Base-by-base conservation (phyloP, 2,797 vertebrate species). In the Enteromius treurensis region DNA sequence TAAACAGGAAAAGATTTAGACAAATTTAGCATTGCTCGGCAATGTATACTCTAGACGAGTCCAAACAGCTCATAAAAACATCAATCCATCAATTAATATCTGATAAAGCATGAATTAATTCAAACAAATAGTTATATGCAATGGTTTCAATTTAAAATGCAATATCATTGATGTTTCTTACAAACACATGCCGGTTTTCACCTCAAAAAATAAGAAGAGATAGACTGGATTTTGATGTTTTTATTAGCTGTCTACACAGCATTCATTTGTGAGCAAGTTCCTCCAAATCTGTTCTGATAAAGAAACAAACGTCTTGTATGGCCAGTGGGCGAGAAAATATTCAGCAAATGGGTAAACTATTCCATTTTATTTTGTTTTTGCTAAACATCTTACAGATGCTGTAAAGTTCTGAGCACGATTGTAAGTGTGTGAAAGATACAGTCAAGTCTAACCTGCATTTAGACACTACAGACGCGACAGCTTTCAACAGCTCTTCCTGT, bases 401-500 rank as follows among this genome's bases (percentile, higher is more conserved):
- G 40, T 62, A n/a, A 60, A 32, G 11, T 45, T 40, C 13, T 42
- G 2, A 19, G 55, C 55, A 32, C 21, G 19, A 19, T 6, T 60
- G 1, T 26, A 51, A 5, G 14, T 23, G 64, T 17, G 9, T 79
- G 7, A 77, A 76, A 29, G 9, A 40, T 15, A 55, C 14, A 34
- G 14, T 21, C 15, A 4, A 5, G 17, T 42, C 86, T 92, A 87
- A 99, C 98, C 95, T 96, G 95, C 97, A 98, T 8, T 96, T 95
- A 77, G 94, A 95, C 85, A 97, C 95, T 0, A 99, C 96, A 49
- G 96, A 97, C 81, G 94, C 95, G 82, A 98, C 94, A 79, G 98
- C 98, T 93, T 98, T 99, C 87, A 99, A 85, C 1, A 99, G 93
- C 86, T 99, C 97, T 92, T 99, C 98, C 98, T 99, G 89, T 19